Evolutionary conservation across 2,113 vertebrate genomes (phyloP).

Genomic region (Caranx melampygus): DNA sequence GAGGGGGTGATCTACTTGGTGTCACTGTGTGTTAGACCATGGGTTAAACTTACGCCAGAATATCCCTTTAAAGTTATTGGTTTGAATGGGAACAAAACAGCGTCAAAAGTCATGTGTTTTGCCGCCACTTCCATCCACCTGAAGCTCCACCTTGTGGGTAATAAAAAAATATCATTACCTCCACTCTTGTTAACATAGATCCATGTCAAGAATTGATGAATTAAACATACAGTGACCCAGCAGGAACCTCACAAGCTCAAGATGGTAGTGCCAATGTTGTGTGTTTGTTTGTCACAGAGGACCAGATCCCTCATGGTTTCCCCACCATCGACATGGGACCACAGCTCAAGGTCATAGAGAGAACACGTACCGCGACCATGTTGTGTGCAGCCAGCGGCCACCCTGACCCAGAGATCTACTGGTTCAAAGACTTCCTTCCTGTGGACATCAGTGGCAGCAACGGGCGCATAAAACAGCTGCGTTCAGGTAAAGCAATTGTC

Average conservation of each 20-base stretch:
- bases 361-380: conserved; percentile 96
- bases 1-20: too few relatives aligned
- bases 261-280: conserved; percentile 12
- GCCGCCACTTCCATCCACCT: too few relatives aligned
- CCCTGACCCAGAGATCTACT: conserved; percentile 96
- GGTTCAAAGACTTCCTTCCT: conserved; percentile 98
- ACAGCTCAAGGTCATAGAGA: conserved; percentile 97
- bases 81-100: too few relatives aligned
- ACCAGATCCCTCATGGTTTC: conserved; percentile 94
- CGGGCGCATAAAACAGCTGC: conserved; percentile 95
- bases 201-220: conserved; percentile 49
- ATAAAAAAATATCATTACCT: not conserved
- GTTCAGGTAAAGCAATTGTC: conserved; percentile 89
- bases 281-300: conserved; percentile 83
- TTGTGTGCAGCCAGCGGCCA: conserved; percentile 96
- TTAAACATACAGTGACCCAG: conserved; percentile 56
- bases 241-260: conserved; percentile 12
- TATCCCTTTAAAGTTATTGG: too few relatives aligned
- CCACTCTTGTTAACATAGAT: conserved; percentile 20
- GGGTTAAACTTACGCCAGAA: too few relatives aligned
- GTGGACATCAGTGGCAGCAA: conserved; percentile 92
- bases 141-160: too few relatives aligned
- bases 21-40: too few relatives aligned
- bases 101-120: too few relatives aligned
- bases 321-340: conserved; percentile 98